These are phyloP conservation scores for Myopa testacea DNA, from an alignment of 2,888 invertebrate genomes.

Conservation along the genomic window DNA sequence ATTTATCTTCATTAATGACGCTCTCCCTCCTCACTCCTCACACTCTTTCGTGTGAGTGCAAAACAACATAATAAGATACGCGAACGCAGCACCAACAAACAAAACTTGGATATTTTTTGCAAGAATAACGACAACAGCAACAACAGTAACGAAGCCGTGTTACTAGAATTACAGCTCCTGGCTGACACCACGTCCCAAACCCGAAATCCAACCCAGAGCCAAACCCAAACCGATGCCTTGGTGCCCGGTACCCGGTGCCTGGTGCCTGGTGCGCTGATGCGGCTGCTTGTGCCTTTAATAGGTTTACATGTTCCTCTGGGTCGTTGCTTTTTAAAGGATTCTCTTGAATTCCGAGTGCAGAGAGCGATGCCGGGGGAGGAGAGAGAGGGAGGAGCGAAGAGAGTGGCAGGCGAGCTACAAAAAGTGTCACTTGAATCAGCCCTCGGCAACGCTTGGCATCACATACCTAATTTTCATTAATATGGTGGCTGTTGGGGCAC, in stretches of 20 bases:
- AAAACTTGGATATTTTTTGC: no score
- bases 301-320: slow-evolving; percentile 36
- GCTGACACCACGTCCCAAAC: background rate
- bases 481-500: slow-evolving; percentile 17
- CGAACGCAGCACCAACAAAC: no score
- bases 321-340: slow-evolving; percentile 41
- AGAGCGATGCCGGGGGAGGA: background rate
- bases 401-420: background rate
- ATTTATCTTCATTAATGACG: background rate
- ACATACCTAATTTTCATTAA: slow-evolving; percentile 45
- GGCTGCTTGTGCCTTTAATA: slow-evolving; percentile 33
- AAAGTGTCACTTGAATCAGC: slow-evolving; percentile 34
- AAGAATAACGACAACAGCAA: background rate
- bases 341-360: background rate
- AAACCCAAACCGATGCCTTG: no score
- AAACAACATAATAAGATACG: no score
- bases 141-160: background rate
- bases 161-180: background rate
- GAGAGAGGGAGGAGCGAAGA: background rate
- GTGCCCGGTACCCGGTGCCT: no score
- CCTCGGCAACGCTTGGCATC: slow-evolving; percentile 38
- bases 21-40: no score
- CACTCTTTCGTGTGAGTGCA: no score
- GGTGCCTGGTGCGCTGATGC: background rate
- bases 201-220: no score